Conservation (phyloP, 2,888 invertebrate species). For the Lymantria monacha region DNA sequence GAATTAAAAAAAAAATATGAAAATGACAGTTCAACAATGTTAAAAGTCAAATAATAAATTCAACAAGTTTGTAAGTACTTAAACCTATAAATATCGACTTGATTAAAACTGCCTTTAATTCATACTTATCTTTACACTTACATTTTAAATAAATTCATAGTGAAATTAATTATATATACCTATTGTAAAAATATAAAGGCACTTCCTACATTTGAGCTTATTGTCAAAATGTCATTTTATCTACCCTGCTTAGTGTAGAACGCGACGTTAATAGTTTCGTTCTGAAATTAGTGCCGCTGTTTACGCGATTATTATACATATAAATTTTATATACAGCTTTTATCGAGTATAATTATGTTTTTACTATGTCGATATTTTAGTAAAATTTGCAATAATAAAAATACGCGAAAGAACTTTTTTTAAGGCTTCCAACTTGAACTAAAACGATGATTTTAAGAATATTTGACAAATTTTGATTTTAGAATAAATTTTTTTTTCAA, state of each 20-base stretch:
- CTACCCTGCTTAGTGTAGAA: conserved; percentile 53
- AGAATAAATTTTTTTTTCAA: too few species aligned
- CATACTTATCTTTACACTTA: conserved; percentile 19
- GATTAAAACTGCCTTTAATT: conserved; percentile 33
- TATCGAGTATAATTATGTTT: too few species aligned
- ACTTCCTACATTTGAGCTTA: conserved; percentile 55
- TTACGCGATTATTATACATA: background rate
- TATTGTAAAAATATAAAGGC: conserved; percentile 49
- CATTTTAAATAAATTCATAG: conserved; percentile 39
- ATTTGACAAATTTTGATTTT: too few species aligned
- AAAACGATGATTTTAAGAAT: too few species aligned
- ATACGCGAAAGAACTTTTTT: too few species aligned
- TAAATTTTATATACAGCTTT: too few species aligned
- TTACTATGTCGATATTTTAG: too few species aligned
- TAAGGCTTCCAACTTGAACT: too few species aligned
- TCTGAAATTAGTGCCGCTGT: background rate
- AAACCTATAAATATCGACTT: conserved; percentile 40
- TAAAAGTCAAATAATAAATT: conserved; percentile 57
- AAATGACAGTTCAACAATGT: conserved; percentile 65
- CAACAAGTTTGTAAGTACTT: conserved; percentile 37
- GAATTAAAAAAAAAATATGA: conserved; percentile 43
- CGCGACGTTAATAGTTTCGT: background rate
- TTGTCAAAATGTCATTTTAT: conserved; percentile 53
- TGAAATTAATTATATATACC: conserved; percentile 27
- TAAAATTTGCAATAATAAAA: too few species aligned